These are phyloP conservation scores for Drosophila insularis DNA, from an alignment of 1,140 invertebrate species.

Conservation along the genomic window DNA sequence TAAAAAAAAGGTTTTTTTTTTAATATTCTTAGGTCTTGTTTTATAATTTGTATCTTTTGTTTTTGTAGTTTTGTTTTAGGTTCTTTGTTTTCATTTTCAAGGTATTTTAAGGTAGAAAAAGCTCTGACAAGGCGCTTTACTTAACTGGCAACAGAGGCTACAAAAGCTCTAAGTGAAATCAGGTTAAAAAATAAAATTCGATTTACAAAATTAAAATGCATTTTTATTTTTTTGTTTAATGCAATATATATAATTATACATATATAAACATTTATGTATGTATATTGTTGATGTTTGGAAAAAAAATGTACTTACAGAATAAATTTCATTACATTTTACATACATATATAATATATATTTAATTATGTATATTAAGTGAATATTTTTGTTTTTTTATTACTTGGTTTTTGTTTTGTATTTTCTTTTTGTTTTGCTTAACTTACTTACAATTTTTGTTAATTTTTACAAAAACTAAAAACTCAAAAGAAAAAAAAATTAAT, in stretches of 20 bases:
- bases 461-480: constrained; percentile 55
- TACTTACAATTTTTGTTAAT: constrained; percentile 64
- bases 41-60: constrained; percentile 39
- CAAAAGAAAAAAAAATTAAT: constrained; percentile 22
- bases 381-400: constrained; percentile 46
- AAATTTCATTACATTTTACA: constrained; percentile 36
- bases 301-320: not conserved
- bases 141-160: constrained; percentile 74
- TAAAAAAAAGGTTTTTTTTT: constrained; percentile 4
- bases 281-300: not conserved
- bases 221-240: not conserved
- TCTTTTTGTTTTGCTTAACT: constrained; percentile 46
- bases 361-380: constrained; percentile 9
- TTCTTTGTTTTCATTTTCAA: constrained; percentile 14
- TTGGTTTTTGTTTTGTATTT: constrained; percentile 37
- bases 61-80: constrained; percentile 40
- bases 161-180: constrained; percentile 54
- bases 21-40: constrained; percentile 16
- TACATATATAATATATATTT: constrained; percentile 54
- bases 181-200: not conserved
- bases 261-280: not conserved
- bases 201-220: constrained; percentile 12
- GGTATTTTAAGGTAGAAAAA: constrained; percentile 62
- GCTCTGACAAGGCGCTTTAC: constrained; percentile 73
- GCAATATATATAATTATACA: not conserved